Conservation (phyloP, 2,888 invertebrate genomes). For the Ophion ventricosus region DNA sequence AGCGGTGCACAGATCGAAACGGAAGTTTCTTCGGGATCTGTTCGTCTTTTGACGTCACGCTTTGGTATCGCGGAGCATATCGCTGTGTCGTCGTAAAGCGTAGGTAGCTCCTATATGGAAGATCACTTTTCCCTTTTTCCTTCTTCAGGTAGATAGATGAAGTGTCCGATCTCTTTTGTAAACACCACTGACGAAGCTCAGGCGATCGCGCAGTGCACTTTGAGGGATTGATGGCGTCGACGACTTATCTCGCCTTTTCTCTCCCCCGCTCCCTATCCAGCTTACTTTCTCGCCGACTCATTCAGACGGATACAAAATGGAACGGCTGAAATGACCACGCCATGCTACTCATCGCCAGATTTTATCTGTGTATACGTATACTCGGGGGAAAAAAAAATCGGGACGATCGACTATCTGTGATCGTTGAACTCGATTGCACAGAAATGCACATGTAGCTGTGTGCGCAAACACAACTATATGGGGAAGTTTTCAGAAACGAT, state of each 20-base stretch:
- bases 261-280: background rate
- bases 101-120: conserved; percentile 45
- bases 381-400: conserved; percentile 53
- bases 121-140: conserved; percentile 23
- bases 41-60: background rate
- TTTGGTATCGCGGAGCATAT: conserved; percentile 7
- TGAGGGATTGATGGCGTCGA: conserved; percentile 58
- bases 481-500: too few relatives aligned
- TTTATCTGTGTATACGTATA: background rate
- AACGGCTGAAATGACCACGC: conserved; percentile 33
- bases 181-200: conserved; percentile 66
- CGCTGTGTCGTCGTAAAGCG: conserved; percentile 2
- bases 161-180: conserved; percentile 71
- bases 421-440: conserved; percentile 65
- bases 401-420: conserved; percentile 73
- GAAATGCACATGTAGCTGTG: background rate
- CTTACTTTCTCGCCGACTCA: conserved; percentile 27
- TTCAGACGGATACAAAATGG: conserved; percentile 30
- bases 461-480: too few relatives aligned
- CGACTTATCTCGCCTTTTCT: conserved; percentile 30
- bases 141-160: conserved; percentile 54
- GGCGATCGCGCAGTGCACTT: conserved; percentile 47
- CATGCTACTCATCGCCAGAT: conserved; percentile 14
- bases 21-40: conserved; percentile 32
- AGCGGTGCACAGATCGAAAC: conserved; percentile 21